phyloP scores from a whole-genome alignment of 2,888 invertebrate genomes.

The Clanis bilineata region DNA sequence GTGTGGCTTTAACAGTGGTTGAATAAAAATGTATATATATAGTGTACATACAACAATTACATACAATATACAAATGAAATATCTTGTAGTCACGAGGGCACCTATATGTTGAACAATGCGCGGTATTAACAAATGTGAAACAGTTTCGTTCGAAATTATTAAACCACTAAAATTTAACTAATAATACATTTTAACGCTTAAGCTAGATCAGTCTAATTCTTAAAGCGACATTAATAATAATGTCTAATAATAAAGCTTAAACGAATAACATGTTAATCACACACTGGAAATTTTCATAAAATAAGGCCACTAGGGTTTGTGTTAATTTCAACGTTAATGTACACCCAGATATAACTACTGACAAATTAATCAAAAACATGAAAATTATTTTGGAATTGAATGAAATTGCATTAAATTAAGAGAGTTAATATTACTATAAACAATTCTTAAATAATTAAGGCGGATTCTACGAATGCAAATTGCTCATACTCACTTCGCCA shows the following conservation, averaged over 20 bases:
- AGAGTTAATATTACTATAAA: constrained; percentile 3
- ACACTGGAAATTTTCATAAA: constrained; percentile 74
- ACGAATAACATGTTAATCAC: constrained; percentile 68
- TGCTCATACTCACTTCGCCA: constrained; percentile 3
- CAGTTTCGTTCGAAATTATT: constrained; percentile 60
- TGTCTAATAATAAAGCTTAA: constrained; percentile 79
- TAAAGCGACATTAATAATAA: constrained; percentile 74
- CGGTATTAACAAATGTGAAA: constrained; percentile 18
- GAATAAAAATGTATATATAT: constrained; percentile 1
- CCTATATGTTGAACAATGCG: not conserved
- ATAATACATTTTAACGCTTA: constrained; percentile 78
- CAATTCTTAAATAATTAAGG: constrained; percentile 12
- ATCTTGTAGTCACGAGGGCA: not conserved
- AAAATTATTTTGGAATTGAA: not conserved
- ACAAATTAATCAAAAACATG: not conserved
- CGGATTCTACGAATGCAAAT: constrained; percentile 1
- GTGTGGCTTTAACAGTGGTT: constrained; percentile 19
- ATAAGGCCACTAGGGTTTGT: constrained; percentile 69
- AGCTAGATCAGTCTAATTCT: constrained; percentile 82
- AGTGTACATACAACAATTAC: constrained; percentile 7
- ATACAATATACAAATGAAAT: constrained; percentile 26
- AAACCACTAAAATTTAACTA: constrained; percentile 70
- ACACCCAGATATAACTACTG: constrained; percentile 4
- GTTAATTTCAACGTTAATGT: constrained; percentile 17
- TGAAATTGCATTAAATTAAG: not conserved